phyloP scores from a whole-genome alignment of 2,888 invertebrate species.

The Drosophila longiperda region DNA sequence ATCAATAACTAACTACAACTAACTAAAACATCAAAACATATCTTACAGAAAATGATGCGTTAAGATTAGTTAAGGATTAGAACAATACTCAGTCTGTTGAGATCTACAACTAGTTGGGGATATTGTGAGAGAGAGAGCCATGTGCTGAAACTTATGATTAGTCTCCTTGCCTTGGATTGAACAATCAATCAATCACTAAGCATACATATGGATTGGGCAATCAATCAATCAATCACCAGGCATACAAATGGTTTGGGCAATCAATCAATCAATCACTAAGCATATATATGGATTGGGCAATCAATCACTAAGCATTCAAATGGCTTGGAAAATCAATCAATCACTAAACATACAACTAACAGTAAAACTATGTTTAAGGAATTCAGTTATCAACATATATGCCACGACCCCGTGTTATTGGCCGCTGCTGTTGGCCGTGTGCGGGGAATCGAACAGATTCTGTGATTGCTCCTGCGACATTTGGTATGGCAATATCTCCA shows the following conservation, averaged over 20 bases:
- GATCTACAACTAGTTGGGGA: slow-evolving; percentile 71
- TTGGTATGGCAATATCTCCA: slow-evolving; percentile 85
- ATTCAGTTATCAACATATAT: slow-evolving; percentile 20
- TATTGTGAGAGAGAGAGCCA: slow-evolving; percentile 50
- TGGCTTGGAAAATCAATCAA: too few relatives aligned
- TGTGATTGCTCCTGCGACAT: slow-evolving; percentile 85
- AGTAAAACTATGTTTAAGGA: slow-evolving; percentile 18
- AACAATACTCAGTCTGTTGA: slow-evolving; percentile 77
- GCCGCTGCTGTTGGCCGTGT: slow-evolving; percentile 59
- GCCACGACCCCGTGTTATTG: slow-evolving; percentile 41
- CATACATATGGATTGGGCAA: slow-evolving; percentile 12
- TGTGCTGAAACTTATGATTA: slow-evolving; percentile 24
- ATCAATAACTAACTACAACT: neutral
- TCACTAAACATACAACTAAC: neutral
- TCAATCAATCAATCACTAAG: too few relatives aligned
- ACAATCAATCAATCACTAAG: slow-evolving; percentile 17
- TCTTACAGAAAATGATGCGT: slow-evolving; percentile 1
- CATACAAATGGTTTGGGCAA: slow-evolving; percentile 11
- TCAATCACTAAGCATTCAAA: too few relatives aligned
- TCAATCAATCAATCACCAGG: neutral
- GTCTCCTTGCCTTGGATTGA: slow-evolving; percentile 16
- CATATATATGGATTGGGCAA: slow-evolving; percentile 11
- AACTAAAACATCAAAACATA: neutral
- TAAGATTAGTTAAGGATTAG: slow-evolving; percentile 31
- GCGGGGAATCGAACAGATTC: slow-evolving; percentile 83